Evolutionary conservation across 1,140 invertebrate genomes (phyloP).

Genomic region (Ctenoplectra terminalis): DNA sequence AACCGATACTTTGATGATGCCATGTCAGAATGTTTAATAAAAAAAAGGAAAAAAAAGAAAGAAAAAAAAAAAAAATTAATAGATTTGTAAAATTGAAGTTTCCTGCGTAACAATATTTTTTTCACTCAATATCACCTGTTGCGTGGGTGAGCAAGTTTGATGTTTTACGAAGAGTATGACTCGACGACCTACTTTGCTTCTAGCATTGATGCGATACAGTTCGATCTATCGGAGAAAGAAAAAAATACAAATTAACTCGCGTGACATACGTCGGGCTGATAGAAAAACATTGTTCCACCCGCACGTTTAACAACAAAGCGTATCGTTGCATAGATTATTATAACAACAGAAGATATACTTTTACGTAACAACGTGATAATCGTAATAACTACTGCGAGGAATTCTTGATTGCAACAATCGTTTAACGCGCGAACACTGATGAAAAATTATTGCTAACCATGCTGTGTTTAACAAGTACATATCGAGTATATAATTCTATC

Average conservation of each 20-base stretch:
- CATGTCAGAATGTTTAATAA: too few species aligned
- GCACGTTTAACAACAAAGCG: not conserved
- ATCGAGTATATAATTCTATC: not conserved
- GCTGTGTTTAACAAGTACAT: too few species aligned
- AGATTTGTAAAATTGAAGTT: not conserved
- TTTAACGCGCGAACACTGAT: not conserved
- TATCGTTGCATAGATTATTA: not conserved
- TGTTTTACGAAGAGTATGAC: conserved; percentile 39
- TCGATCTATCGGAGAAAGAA: not conserved
- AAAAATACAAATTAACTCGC: not conserved
- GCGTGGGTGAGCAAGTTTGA: conserved; percentile 62
- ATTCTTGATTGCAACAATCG: not conserved
- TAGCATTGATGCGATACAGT: not conserved
- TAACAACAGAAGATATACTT: not conserved
- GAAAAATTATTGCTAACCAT: not conserved
- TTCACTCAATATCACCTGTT: conserved; percentile 52
- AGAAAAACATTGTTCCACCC: not conserved
- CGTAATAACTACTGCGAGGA: not conserved
- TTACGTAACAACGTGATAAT: not conserved
- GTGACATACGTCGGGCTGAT: not conserved
- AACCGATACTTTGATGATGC: not conserved
- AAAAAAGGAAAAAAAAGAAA: too few species aligned
- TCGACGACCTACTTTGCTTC: conserved; percentile 51
- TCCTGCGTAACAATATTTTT: not conserved
- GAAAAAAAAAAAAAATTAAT: not conserved